These are phyloP conservation scores for Campoletis sonorensis DNA, from an alignment of 1,140 invertebrate species.

Conservation along the genomic window DNA sequence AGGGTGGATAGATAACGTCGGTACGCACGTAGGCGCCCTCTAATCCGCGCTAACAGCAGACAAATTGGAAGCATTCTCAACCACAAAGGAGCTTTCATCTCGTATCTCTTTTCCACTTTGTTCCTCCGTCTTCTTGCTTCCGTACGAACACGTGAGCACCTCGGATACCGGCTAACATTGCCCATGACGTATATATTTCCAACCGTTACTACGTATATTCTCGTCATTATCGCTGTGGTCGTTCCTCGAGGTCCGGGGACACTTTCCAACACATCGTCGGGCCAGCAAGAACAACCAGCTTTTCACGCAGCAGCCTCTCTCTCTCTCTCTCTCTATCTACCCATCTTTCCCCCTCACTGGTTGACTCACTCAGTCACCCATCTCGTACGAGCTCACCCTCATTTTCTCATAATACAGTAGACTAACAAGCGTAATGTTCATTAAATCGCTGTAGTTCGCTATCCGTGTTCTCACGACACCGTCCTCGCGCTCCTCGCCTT, in stretches of 20 bases:
- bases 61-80: slow-evolving; percentile 63
- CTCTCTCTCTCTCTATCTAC: too few relatives aligned
- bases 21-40: slow-evolving; percentile 47
- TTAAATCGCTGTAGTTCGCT: slow-evolving; percentile 56
- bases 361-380: background rate
- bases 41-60: slow-evolving; percentile 61
- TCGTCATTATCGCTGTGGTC: background rate
- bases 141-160: background rate
- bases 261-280: background rate
- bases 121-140: slow-evolving; percentile 20
- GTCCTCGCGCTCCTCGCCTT: too few relatives aligned
- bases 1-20: slow-evolving; percentile 34
- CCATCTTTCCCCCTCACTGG: too few relatives aligned
- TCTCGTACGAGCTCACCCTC: too few relatives aligned
- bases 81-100: slow-evolving; percentile 59
- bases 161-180: too few relatives aligned
- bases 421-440: slow-evolving; percentile 65
- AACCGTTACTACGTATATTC: too few relatives aligned
- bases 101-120: slow-evolving; percentile 38
- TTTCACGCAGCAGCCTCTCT: too few relatives aligned
- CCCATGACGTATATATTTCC: too few relatives aligned
- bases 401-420: slow-evolving; percentile 56
- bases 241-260: background rate
- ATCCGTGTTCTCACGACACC: too few relatives aligned
- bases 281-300: too few relatives aligned